Conservation (phyloP, 2,113 vertebrate genomes). For the Pipra filicauda region DNA sequence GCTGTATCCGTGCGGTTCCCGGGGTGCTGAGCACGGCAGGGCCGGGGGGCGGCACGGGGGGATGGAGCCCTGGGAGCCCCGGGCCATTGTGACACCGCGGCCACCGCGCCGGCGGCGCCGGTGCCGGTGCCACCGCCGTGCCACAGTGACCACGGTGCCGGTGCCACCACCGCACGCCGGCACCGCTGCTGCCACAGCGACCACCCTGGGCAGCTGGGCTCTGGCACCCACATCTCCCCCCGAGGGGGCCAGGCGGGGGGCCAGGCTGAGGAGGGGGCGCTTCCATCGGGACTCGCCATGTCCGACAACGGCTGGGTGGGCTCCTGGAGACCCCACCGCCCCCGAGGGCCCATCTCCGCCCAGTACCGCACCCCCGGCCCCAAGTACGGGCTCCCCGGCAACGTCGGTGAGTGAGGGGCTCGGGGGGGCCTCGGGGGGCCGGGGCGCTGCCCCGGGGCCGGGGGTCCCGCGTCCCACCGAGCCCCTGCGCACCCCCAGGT, state of each 20-base stretch:
- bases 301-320: constrained; percentile 83
- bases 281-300: constrained; percentile 50
- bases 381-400: constrained; percentile 82
- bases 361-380: constrained; percentile 83
- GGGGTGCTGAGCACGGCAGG: background rate
- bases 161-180: background rate
- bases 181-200: background rate
- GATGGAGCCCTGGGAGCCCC: too few relatives aligned
- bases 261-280: background rate
- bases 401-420: constrained; percentile 68
- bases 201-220: background rate
- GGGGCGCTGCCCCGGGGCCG: background rate
- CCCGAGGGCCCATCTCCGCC: constrained; percentile 86
- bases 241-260: too few relatives aligned
- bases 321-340: constrained; percentile 84
- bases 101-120: background rate
- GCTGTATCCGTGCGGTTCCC: too few relatives aligned
- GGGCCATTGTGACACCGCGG: background rate
- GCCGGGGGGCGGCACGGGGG: background rate
- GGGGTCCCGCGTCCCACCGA: background rate
- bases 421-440: background rate
- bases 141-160: background rate
- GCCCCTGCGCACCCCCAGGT: constrained; percentile 2
- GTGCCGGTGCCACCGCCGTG: background rate
- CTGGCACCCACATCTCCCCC: background rate